phyloP scores from a whole-genome alignment of 2,888 invertebrate genomes.

The Electrophaes corylata region DNA sequence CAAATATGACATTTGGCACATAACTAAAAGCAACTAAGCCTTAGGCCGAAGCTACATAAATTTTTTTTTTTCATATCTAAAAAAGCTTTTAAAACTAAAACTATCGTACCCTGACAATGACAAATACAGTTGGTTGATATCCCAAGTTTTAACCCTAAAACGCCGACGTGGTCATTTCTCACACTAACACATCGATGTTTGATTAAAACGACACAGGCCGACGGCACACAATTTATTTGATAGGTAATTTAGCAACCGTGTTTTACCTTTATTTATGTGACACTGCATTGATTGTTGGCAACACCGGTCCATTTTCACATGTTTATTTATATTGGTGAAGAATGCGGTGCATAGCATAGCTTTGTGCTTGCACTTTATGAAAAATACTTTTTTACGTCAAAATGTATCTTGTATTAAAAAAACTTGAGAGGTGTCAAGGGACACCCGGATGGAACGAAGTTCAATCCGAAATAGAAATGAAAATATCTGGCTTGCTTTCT shows the following conservation, averaged over 20 bases:
- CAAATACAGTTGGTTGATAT: slow-evolving; percentile 21
- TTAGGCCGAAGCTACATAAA: too few species aligned
- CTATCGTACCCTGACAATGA: slow-evolving; percentile 22
- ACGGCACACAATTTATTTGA: slow-evolving; percentile 46
- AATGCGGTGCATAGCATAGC: background rate
- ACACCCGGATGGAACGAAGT: too few species aligned
- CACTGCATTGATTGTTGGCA: slow-evolving; percentile 41
- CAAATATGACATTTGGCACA: too few species aligned
- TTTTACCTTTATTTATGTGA: slow-evolving; percentile 46
- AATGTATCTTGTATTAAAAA: background rate
- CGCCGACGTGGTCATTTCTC: slow-evolving; percentile 36
- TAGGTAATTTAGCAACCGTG: slow-evolving; percentile 47
- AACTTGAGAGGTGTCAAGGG: too few species aligned
- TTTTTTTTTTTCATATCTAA: background rate
- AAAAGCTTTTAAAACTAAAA: background rate
- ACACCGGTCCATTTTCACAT: slow-evolving; percentile 19
- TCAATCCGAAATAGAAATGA: too few species aligned
- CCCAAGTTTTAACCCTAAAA: slow-evolving; percentile 32
- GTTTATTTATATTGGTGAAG: slow-evolving; percentile 4
- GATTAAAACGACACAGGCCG: slow-evolving; percentile 41
- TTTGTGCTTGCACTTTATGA: background rate
- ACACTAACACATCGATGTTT: slow-evolving; percentile 36
- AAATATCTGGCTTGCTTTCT: too few species aligned
- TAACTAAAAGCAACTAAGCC: too few species aligned
- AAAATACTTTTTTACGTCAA: background rate